Evolutionary conservation across 1,140 invertebrate species (phyloP).

Genomic region (Temnothorax nylanderi): DNA sequence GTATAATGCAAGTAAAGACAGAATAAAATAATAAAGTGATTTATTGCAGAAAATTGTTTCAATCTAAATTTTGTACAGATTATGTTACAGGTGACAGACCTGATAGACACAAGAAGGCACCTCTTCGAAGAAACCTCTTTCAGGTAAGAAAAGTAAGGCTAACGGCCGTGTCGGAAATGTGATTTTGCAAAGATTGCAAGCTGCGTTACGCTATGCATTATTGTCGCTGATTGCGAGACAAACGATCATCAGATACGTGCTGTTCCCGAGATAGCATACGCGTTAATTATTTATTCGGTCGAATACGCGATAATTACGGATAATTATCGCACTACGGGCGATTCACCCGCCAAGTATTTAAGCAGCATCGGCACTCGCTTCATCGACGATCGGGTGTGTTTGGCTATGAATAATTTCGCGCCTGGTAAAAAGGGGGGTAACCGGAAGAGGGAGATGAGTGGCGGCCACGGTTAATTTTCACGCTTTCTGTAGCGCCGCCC

Average conservation of each 20-base stretch:
- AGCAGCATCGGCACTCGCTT: not conserved
- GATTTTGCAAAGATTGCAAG: slow-evolving; percentile 4
- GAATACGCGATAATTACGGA: slow-evolving; percentile 34
- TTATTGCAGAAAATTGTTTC: not conserved
- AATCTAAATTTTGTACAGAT: not conserved
- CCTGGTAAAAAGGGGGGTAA: not conserved
- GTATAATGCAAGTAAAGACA: not conserved
- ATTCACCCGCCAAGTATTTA: slow-evolving; percentile 20
- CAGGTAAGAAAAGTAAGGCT: not conserved
- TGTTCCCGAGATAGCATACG: not conserved
- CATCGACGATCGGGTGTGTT: slow-evolving; percentile 24
- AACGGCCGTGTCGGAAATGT: not conserved
- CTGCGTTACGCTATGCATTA: not conserved
- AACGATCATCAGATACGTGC: not conserved
- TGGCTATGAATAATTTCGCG: slow-evolving; percentile 30
- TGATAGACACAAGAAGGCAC: too few species aligned
- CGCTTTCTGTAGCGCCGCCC: slow-evolving; percentile 21
- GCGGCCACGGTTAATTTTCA: slow-evolving; percentile 3
- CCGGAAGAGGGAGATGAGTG: not conserved
- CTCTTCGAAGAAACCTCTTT: not conserved
- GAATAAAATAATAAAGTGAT: not conserved
- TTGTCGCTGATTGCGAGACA: not conserved
- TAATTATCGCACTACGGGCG: not conserved
- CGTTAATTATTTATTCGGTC: slow-evolving; percentile 33
- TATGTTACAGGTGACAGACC: too few species aligned